Evolutionary conservation across 2,888 invertebrate genomes (phyloP).

Genomic region (Odontocerum albicorne): DNA sequence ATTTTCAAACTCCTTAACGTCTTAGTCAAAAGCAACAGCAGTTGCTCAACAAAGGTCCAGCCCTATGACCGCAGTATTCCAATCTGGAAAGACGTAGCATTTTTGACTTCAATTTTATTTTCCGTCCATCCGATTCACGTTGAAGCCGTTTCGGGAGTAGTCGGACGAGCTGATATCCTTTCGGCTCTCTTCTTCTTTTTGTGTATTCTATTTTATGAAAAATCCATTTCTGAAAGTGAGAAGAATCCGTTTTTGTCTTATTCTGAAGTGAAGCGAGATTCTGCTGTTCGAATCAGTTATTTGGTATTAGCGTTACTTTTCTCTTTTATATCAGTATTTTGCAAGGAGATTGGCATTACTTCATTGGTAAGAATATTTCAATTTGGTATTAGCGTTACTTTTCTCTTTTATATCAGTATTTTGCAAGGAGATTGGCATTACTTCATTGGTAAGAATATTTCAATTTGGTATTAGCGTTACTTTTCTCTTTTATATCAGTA

Average conservation of each 20-base stretch:
- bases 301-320: too few relatives aligned
- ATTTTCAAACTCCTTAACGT: too few relatives aligned
- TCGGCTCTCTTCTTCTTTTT: constrained; percentile 76
- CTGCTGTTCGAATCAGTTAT: too few relatives aligned
- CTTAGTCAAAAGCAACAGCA: neutral
- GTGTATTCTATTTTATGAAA: constrained; percentile 67
- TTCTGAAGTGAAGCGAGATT: too few relatives aligned
- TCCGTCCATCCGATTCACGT: constrained; percentile 92
- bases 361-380: constrained; percentile 2
- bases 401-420: constrained; percentile 68
- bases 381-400: too few relatives aligned
- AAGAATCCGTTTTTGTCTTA: too few relatives aligned
- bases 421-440: constrained; percentile 94
- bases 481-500: constrained; percentile 66
- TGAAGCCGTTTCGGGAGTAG: constrained; percentile 90
- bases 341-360: neutral
- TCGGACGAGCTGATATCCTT: constrained; percentile 90
- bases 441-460: constrained; percentile 71
- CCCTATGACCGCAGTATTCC: neutral
- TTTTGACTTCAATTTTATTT: constrained; percentile 74
- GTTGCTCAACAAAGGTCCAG: neutral
- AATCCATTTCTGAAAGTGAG: constrained; percentile 41
- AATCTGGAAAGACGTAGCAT: constrained; percentile 50
- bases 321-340: neutral
- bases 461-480: constrained; percentile 37